phyloP scores from a whole-genome alignment of 2,797 vertebrate species.

The Anniella stebbinsi region DNA sequence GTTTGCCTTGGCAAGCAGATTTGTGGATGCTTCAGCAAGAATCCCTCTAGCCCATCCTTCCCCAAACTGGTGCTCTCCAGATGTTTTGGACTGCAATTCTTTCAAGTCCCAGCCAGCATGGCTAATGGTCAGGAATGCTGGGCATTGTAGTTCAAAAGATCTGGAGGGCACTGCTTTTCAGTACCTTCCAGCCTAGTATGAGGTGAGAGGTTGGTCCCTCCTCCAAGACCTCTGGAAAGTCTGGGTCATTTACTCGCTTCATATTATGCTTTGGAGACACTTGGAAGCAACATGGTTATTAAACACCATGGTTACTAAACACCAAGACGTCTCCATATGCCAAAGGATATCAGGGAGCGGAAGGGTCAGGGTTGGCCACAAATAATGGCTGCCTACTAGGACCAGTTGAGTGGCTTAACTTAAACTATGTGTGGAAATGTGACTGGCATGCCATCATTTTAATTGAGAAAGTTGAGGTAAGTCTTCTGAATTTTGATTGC shows the following conservation, averaged over 20 bases:
- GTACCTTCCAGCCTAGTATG: neutral
- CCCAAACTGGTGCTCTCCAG: too few species aligned
- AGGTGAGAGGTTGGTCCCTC: neutral
- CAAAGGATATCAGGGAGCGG: neutral
- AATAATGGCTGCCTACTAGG: neutral
- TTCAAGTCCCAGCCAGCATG: too few species aligned
- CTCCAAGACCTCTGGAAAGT: neutral
- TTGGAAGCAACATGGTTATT: neutral
- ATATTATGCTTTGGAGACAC: neutral
- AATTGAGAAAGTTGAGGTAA: neutral
- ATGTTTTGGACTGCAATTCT: too few species aligned
- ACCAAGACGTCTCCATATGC: neutral
- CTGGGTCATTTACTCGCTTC: neutral
- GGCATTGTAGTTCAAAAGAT: too few species aligned
- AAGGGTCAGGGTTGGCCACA: neutral
- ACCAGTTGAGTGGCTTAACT: neutral
- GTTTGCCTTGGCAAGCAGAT: neutral
- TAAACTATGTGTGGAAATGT: neutral
- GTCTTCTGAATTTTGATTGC: neutral
- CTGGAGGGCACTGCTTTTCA: neutral
- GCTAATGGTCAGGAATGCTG: too few species aligned
- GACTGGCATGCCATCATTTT: neutral
- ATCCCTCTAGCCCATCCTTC: neutral
- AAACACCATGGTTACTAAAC: neutral
- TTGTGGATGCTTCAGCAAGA: neutral